Conservation (phyloP, 2,888 invertebrate genomes). For the Oscheius sp. region DNA sequence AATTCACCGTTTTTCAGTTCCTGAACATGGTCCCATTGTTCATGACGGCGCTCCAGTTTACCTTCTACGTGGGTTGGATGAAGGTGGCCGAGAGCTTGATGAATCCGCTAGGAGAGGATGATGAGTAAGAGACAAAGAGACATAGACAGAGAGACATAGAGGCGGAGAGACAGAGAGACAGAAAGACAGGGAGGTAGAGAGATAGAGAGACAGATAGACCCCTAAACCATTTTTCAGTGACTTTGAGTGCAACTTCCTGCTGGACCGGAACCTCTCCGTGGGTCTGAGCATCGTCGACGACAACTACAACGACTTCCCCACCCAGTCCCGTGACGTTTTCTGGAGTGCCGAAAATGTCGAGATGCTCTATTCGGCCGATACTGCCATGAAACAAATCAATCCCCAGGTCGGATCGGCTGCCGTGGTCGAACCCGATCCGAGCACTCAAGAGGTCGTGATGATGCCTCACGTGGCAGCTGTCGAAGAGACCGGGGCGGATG, state of each 20-base stretch:
- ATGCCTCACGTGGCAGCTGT: conserved; percentile 46
- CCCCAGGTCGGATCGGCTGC: conserved; percentile 60
- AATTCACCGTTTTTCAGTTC: background rate
- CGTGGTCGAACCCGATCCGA: conserved; percentile 47
- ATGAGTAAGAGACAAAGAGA: conserved; percentile 41
- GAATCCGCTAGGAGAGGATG: conserved; percentile 70
- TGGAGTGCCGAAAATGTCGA: conserved; percentile 45
- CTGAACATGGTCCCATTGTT: conserved; percentile 30
- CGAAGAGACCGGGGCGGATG: conserved; percentile 35
- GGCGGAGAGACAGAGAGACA: too few relatives aligned
- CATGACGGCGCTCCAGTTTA: conserved; percentile 65
- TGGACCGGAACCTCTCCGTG: conserved; percentile 58
- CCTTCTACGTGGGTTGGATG: conserved; percentile 70
- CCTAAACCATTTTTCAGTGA: conserved; percentile 37
- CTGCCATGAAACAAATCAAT: conserved; percentile 52
- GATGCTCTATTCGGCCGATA: conserved; percentile 59
- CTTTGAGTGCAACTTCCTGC: conserved; percentile 63
- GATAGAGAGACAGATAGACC: too few relatives aligned
- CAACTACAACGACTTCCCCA: conserved; percentile 51
- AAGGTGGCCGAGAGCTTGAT: conserved; percentile 68
- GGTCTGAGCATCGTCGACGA: conserved; percentile 60
- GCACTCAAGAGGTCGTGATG: conserved; percentile 51
- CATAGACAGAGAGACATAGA: too few relatives aligned
- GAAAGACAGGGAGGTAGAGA: too few relatives aligned
- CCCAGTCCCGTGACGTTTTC: conserved; percentile 56